phyloP scores from a whole-genome alignment of 2,113 vertebrate species.

The Malurus cyaneus region DNA sequence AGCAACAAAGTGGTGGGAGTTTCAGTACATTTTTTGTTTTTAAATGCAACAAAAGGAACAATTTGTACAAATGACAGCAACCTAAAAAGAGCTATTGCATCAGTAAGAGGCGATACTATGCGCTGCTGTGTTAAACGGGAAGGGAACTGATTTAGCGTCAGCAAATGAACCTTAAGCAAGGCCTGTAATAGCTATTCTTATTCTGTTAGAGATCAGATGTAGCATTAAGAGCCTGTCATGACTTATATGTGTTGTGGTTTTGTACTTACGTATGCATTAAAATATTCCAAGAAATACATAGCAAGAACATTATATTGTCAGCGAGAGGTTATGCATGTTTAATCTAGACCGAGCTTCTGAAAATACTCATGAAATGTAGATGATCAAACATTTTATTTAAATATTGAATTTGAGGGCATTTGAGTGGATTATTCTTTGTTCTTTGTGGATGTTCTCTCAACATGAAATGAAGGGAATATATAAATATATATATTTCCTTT shows the following conservation, averaged over 20 bases:
- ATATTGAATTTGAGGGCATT: constrained; percentile 44
- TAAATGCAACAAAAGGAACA: neutral
- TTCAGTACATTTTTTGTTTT: neutral
- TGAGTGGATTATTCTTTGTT: constrained; percentile 52
- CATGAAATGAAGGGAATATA: constrained; percentile 35
- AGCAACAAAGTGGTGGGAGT: neutral
- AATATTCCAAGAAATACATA: constrained; percentile 12
- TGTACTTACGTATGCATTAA: neutral
- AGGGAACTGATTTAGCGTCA: constrained; percentile 8
- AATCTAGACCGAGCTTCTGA: constrained; percentile 2
- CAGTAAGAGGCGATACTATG: neutral
- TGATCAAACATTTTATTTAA: constrained; percentile 35
- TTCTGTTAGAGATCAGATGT: neutral
- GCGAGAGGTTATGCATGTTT: constrained; percentile 19
- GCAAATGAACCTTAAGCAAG: neutral
- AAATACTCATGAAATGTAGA: neutral
- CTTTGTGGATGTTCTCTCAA: constrained; percentile 59
- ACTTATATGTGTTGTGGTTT: neutral
- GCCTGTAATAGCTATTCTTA: constrained; percentile 3
- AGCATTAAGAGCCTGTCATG: neutral
- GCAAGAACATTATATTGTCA: constrained; percentile 18
- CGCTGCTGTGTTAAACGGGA: neutral
- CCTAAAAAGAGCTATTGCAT: neutral
- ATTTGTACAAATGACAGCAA: neutral
- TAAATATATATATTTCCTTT: constrained; percentile 19